Evolutionary conservation across 2,797 vertebrate genomes (phyloP), one percentile per base, ranked within the genome.

Genomic region (Coracias cyanogaster): DNA sequence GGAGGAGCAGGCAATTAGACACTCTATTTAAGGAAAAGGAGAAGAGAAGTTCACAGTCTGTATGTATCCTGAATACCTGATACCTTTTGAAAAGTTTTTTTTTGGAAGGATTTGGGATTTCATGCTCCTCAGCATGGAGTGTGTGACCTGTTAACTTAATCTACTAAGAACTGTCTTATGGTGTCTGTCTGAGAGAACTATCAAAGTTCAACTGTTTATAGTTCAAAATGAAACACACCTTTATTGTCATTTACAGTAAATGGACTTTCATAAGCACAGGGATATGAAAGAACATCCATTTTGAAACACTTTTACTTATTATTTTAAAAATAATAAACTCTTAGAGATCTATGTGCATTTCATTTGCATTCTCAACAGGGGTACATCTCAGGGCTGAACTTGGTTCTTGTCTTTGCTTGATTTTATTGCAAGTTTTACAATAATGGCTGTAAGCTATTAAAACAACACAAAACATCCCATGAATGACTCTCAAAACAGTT

Each of bases 221-320:
- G 95, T 66, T 81, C 71, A 69, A 94, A 97, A 93, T 93, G 93
- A 93, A 94, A 84, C 80, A 87, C 93, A 96, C 84, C 87, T 97
- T 97, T 96, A 71, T 93, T 96, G 89, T 91, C 94, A 91, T 97
- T 97, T 97, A 94, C 72, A 94, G 86, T 89, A 97, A 97, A 94
- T 95, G 94, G 97, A 95, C 91, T 96, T 97, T 86, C 82, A 92
- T 90, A 96, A 96, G 85, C 3, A 39, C 61, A 73, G 45, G 78
- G 86, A 86, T 97, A 80, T 80, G 80, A 95, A 94, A 92, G 81
- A 82, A 94, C 77, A 90, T 92, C 10, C 55, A 87, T 96, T 97
- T 94, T 90, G 80, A 77, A 96, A 93, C 48, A 60, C 19, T 82
- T 91, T 46, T 57, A 51, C 41, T 74, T 89, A 66, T 67, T 80